phyloP scores from a whole-genome alignment of 1,140 invertebrate species.

The Nixonia krombeini region DNA sequence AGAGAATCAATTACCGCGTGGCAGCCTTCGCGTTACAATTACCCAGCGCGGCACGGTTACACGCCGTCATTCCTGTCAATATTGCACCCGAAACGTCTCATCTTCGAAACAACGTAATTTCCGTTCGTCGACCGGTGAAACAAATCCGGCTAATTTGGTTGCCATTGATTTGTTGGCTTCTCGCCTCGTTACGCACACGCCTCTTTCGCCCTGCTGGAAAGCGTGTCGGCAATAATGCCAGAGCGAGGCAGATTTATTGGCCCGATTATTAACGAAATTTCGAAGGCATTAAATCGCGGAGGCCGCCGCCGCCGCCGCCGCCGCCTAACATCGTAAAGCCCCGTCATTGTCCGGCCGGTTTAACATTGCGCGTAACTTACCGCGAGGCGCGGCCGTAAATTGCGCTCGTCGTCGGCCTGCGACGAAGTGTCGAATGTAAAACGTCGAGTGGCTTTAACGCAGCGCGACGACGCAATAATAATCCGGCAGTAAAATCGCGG shows the following conservation, averaged over 20 bases:
- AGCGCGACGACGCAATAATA: conserved; percentile 18
- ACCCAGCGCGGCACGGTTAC: too few species aligned
- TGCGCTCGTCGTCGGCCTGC: conserved; percentile 21
- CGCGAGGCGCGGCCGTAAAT: conserved; percentile 20
- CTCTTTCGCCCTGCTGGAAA: conserved; percentile 14
- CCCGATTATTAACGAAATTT: conserved; percentile 60
- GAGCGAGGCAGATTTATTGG: conserved; percentile 54
- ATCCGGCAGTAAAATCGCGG: conserved; percentile 25
- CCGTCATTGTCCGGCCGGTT: conserved; percentile 48
- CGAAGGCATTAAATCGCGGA: conserved; percentile 53
- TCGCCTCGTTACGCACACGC: conserved; percentile 1
- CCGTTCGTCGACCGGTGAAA: background rate
- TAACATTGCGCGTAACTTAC: conserved; percentile 32
- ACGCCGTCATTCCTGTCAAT: too few species aligned
- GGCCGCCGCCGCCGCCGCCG: conserved; percentile 17
- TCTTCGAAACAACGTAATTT: too few species aligned
- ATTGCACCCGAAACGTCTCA: too few species aligned
- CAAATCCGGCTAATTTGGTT: background rate
- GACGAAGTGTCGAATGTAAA: conserved; percentile 43
- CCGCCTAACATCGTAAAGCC: conserved; percentile 36
- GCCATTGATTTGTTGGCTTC: background rate
- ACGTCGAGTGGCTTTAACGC: conserved; percentile 21
- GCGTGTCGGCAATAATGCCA: conserved; percentile 22
- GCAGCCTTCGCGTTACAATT: too few species aligned
- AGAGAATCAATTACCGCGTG: too few species aligned